A percentile compares a stretch with the other conserved stretches of the same genome.
These are phyloP conservation scores for Diabrotica virgifera DNA, from an alignment of 1,140 invertebrate genomes.

Conservation along the genomic window DNA sequence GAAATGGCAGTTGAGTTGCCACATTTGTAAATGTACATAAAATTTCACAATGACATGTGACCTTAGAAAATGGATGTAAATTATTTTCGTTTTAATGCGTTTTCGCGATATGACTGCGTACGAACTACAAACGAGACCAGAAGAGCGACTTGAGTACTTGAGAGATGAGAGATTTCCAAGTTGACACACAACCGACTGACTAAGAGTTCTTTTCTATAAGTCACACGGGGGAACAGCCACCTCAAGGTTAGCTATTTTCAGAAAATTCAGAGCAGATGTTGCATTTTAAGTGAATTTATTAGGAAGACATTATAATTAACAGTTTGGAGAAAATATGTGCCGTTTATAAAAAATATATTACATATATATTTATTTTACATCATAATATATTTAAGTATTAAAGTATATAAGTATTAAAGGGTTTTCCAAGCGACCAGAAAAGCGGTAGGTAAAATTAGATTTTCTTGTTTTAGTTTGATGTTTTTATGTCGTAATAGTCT, in stretches of 20 bases:
- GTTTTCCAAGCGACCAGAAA: no score
- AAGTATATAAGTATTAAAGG: no score
- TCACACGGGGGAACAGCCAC: background rate
- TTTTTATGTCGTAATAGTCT: no score
- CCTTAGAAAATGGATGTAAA: background rate
- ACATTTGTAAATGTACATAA: conserved; percentile 3
- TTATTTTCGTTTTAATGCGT: conserved; percentile 3
- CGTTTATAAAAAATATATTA: no score
- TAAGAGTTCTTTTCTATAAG: background rate
- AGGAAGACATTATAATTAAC: no score
- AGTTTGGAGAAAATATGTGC: no score
- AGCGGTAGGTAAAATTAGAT: no score
- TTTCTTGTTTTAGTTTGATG: no score
- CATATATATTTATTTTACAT: no score
- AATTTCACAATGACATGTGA: background rate
- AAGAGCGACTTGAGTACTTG: no score
- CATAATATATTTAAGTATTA: no score
- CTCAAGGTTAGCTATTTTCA: background rate
- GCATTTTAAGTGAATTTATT: background rate
- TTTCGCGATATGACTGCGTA: conserved; percentile 1
- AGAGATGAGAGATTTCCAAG: background rate
- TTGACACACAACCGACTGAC: background rate
- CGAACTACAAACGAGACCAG: background rate
- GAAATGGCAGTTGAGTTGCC: background rate
- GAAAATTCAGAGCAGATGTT: background rate